Evolutionary conservation across 2,113 vertebrate genomes (phyloP).

Genomic region (Xerus inauris): DNA sequence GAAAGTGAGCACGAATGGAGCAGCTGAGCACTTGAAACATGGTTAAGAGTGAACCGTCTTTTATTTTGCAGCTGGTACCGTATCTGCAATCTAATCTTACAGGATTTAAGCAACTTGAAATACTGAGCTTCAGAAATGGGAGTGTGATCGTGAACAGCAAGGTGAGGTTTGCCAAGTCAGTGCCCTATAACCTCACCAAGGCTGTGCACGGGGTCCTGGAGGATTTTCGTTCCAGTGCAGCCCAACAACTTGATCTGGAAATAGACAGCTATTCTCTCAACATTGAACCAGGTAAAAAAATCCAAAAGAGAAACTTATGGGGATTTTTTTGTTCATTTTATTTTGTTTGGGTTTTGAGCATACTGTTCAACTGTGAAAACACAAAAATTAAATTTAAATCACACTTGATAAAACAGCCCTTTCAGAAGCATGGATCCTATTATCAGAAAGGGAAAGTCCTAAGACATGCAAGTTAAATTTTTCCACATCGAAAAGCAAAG

Average conservation of each 20-base stretch:
- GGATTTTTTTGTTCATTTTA: background rate
- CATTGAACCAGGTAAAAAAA: constrained; percentile 91
- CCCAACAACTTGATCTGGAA: constrained; percentile 88
- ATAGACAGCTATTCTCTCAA: constrained; percentile 94
- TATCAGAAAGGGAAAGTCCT: background rate
- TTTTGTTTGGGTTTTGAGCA: background rate
- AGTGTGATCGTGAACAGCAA: constrained; percentile 96
- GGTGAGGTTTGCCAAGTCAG: constrained; percentile 91
- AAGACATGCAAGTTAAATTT: background rate
- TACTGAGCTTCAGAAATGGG: constrained; percentile 94
- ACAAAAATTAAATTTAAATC: background rate
- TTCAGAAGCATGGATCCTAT: background rate
- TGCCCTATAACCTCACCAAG: constrained; percentile 94
- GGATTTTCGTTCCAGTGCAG: constrained; percentile 89
- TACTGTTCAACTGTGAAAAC: background rate
- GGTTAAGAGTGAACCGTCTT: constrained; percentile 57
- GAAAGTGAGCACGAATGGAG: constrained; percentile 27
- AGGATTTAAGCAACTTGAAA: constrained; percentile 95
- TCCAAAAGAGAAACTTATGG: accelerated
- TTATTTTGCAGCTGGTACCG: constrained; percentile 90
- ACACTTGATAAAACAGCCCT: background rate
- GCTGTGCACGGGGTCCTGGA: constrained; percentile 92
- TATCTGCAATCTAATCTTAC: constrained; percentile 94
- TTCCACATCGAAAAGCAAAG: background rate
- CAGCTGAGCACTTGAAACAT: background rate